These are phyloP conservation scores for Athalia circularis DNA, from an alignment of 2,888 invertebrate genomes.

Conservation along the genomic window DNA sequence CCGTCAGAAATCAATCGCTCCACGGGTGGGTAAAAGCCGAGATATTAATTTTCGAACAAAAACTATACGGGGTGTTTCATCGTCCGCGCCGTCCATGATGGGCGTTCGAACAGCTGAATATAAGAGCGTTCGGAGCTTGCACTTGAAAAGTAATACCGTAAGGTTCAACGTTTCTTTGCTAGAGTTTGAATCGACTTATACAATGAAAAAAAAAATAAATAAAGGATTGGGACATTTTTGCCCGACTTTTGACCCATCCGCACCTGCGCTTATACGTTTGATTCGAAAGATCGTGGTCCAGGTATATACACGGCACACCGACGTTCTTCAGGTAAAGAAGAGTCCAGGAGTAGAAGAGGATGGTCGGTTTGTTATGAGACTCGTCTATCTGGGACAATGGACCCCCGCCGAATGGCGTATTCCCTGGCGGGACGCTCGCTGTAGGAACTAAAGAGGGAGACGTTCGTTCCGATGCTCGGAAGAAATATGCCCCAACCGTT, in stretches of 20 bases:
- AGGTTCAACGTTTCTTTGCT: slow-evolving; percentile 23
- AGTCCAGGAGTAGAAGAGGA: slow-evolving; percentile 51
- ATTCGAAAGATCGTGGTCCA: slow-evolving; percentile 18
- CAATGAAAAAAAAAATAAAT: neutral
- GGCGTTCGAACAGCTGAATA: slow-evolving; percentile 3
- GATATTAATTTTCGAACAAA: no score
- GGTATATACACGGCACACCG: slow-evolving; percentile 27
- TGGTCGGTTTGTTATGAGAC: slow-evolving; percentile 61
- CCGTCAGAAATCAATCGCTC: no score
- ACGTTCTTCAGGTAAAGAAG: slow-evolving; percentile 57
- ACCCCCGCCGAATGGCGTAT: slow-evolving; percentile 57
- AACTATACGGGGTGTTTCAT: no score
- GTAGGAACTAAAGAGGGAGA: slow-evolving; percentile 53
- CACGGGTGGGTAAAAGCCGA: no score
- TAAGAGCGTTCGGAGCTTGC: neutral
- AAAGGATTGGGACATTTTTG: slow-evolving; percentile 34
- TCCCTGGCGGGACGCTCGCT: slow-evolving; percentile 53
- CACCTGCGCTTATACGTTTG: slow-evolving; percentile 22
- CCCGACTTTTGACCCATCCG: slow-evolving; percentile 41
- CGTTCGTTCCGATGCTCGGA: slow-evolving; percentile 54
- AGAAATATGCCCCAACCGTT: slow-evolving; percentile 70
- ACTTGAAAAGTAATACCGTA: neutral
- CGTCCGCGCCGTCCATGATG: no score
- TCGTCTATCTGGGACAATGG: slow-evolving; percentile 65
- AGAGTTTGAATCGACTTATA: slow-evolving; percentile 25